Evolutionary conservation across 2,113 vertebrate species (phyloP).

Genomic region (Phocoena phocoena): DNA sequence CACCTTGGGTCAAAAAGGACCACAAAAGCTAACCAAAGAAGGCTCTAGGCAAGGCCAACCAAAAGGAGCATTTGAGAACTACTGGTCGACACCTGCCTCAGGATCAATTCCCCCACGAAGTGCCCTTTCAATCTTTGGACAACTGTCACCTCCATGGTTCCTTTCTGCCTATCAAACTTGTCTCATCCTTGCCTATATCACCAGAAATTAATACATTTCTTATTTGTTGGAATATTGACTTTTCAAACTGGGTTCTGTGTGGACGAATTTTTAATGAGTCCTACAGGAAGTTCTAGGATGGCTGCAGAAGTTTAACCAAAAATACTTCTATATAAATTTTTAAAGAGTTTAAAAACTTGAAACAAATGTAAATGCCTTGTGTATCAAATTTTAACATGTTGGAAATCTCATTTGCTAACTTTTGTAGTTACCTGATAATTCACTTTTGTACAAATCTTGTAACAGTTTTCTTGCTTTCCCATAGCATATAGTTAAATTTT

Average conservation of each 20-base stretch:
- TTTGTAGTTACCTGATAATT: not conserved
- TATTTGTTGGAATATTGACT: not conserved
- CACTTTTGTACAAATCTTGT: not conserved
- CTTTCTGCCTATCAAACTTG: not conserved
- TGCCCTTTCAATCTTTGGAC: not conserved
- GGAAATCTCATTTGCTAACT: not conserved
- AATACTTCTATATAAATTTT: not conserved
- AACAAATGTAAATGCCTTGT: not conserved
- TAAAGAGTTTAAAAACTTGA: not conserved
- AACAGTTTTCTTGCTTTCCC: not conserved
- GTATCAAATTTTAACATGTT: not conserved
- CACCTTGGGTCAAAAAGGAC: not conserved
- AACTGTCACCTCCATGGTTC: not conserved
- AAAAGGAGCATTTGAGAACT: not conserved
- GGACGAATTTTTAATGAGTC: not conserved
- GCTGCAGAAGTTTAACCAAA: not conserved
- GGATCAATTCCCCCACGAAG: not conserved
- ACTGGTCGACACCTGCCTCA: rapidly evolving
- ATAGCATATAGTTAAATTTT: not conserved
- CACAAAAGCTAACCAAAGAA: not conserved
- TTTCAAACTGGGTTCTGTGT: not conserved
- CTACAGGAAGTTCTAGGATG: not conserved
- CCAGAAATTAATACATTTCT: not conserved
- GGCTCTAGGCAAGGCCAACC: not conserved
- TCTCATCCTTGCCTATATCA: not conserved